Evolutionary conservation across 2,888 invertebrate species (phyloP).

Genomic region (Acrobeloides nanus): DNA sequence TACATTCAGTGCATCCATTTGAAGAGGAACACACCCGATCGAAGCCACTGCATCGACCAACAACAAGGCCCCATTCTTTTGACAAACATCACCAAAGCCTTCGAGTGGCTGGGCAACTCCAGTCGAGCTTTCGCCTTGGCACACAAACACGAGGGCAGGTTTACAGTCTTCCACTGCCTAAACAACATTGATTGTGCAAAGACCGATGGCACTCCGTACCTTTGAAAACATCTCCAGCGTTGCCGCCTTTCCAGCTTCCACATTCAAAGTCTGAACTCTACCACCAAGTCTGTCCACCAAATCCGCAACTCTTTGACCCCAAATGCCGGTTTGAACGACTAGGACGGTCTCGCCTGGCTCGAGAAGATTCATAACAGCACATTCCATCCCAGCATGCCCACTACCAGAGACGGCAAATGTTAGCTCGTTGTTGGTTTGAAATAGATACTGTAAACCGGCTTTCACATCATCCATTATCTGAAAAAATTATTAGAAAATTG

Average conservation of each 20-base stretch:
- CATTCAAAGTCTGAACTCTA: conserved; percentile 29
- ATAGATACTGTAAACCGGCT: conserved; percentile 72
- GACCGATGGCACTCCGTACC: too few species aligned
- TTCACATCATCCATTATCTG: conserved; percentile 77
- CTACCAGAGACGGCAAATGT: conserved; percentile 69
- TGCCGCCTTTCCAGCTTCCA: conserved; percentile 38
- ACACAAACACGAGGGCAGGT: conserved; percentile 71
- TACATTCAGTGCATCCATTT: conserved; percentile 68
- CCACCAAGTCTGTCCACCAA: conserved; percentile 68
- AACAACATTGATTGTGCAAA: too few species aligned
- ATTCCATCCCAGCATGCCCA: conserved; percentile 66
- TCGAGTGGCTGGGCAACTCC: conserved; percentile 73
- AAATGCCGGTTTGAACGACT: conserved; percentile 71
- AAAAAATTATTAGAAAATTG: too few species aligned
- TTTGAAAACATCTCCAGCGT: conserved; percentile 31
- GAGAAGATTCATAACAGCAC: conserved; percentile 71
- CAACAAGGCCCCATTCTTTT: conserved; percentile 62
- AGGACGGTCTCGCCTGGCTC: conserved; percentile 56
- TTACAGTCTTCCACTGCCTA: conserved; percentile 33
- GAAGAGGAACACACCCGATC: conserved; percentile 67
- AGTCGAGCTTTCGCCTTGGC: conserved; percentile 80
- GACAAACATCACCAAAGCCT: conserved; percentile 72
- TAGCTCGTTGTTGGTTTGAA: conserved; percentile 74
- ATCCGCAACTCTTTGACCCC: conserved; percentile 73
- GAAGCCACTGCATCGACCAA: conserved; percentile 73